phyloP scores from a whole-genome alignment of 2,888 invertebrate species.

The Erebia epiphron region DNA sequence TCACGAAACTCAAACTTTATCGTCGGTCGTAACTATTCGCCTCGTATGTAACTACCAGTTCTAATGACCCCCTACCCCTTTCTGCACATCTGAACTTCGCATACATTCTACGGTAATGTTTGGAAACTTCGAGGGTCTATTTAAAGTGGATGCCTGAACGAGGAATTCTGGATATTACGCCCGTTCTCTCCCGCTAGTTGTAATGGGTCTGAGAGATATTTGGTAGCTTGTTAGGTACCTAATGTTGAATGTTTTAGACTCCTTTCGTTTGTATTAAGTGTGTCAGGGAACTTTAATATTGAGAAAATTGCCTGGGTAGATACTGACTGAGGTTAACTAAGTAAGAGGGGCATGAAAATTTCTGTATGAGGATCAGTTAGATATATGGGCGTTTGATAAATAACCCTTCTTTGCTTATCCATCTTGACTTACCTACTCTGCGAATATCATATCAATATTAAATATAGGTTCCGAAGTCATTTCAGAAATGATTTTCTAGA shows the following conservation, averaged over 20 bases:
- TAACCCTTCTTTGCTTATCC: too few species aligned
- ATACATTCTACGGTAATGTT: slow-evolving; percentile 35
- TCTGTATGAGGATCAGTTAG: too few species aligned
- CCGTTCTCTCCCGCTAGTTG: slow-evolving; percentile 72
- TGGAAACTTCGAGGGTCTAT: slow-evolving; percentile 44
- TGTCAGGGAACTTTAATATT: neutral
- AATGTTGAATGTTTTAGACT: slow-evolving; percentile 36
- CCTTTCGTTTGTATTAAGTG: slow-evolving; percentile 23
- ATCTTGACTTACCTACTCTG: too few species aligned
- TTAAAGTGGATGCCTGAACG: slow-evolving; percentile 51
- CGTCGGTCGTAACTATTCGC: slow-evolving; percentile 74
- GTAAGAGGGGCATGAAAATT: neutral
- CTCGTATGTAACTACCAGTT: slow-evolving; percentile 57
- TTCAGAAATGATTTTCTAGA: too few species aligned
- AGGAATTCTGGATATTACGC: slow-evolving; percentile 79
- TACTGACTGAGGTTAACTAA: neutral
- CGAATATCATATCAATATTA: too few species aligned
- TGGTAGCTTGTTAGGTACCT: slow-evolving; percentile 50
- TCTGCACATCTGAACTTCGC: slow-evolving; percentile 38
- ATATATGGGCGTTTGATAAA: too few species aligned
- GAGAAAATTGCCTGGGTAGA: neutral
- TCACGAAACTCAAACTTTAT: slow-evolving; percentile 76
- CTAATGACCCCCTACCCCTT: slow-evolving; percentile 50
- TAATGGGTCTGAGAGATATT: slow-evolving; percentile 67
- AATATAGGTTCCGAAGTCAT: too few species aligned